phyloP scores from a whole-genome alignment of 2,797 vertebrate species.

The Melanotaenia trifasciata region DNA sequence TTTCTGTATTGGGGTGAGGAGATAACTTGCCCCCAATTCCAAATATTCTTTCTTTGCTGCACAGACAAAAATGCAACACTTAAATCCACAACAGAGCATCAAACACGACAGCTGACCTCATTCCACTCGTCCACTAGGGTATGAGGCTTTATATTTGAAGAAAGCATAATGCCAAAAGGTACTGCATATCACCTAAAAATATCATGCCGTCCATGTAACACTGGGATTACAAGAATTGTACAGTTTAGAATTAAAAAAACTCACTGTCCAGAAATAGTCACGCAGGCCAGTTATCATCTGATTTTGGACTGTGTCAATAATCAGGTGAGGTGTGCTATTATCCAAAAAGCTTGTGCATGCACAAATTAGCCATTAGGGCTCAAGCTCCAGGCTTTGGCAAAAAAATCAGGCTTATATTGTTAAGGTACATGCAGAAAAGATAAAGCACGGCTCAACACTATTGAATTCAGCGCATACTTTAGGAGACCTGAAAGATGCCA shows the following conservation, averaged over 20 bases:
- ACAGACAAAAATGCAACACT: conserved; percentile 59
- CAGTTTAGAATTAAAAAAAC: conserved; percentile 66
- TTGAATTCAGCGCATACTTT: conserved; percentile 38
- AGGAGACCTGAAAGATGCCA: conserved; percentile 47
- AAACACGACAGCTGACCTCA: conserved; percentile 28
- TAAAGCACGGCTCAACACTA: conserved; percentile 31
- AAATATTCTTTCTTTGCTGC: conserved; percentile 46
- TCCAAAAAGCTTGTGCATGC: conserved; percentile 72
- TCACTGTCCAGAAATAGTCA: conserved; percentile 58
- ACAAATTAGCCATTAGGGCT: conserved; percentile 67
- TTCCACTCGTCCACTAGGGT: conserved; percentile 30
- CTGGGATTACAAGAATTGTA: conserved; percentile 73
- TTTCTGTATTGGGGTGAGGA: conserved; percentile 36
- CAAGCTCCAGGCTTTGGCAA: conserved; percentile 68
- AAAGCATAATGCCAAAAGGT: conserved; percentile 72
- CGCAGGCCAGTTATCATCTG: conserved; percentile 53
- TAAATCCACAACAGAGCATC: conserved; percentile 53
- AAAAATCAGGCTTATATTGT: conserved; percentile 64
- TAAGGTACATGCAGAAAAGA: conserved; percentile 76
- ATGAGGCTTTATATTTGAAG: conserved; percentile 61
- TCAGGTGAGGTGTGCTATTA: conserved; percentile 60
- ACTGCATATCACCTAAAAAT: conserved; percentile 73
- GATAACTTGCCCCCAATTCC: conserved; percentile 36
- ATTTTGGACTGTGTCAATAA: conserved; percentile 55
- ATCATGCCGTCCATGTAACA: conserved; percentile 80